These are phyloP conservation scores for Hymenopus coronatus DNA, from an alignment of 2,888 invertebrate species.

Conservation along the genomic window DNA sequence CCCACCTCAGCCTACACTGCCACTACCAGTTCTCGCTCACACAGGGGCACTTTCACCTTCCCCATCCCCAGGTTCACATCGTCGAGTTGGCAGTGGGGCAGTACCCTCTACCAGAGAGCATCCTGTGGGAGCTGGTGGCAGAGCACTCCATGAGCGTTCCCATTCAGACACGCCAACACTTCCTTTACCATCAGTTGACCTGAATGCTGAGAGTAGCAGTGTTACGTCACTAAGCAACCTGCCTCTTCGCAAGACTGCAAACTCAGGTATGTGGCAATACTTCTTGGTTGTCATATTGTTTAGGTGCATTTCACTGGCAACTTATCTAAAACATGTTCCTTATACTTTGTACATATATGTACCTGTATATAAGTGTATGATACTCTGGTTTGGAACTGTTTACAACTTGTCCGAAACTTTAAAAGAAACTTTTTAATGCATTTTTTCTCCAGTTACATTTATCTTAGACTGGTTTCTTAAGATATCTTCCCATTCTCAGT, in stretches of 20 bases:
- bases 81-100: conserved; percentile 42
- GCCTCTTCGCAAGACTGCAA: conserved; percentile 78
- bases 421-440: no score
- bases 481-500: no score
- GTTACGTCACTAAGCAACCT: conserved; percentile 90
- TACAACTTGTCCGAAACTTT: no score
- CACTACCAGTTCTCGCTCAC: conserved; percentile 57
- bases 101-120: conserved; percentile 54
- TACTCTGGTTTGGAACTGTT: no score
- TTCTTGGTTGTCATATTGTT: not conserved
- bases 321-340: no score
- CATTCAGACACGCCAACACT: conserved; percentile 87
- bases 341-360: no score
- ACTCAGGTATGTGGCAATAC: conserved; percentile 56
- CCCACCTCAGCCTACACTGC: conserved; percentile 49
- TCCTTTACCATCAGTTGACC: conserved; percentile 73
- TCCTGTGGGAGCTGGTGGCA: conserved; percentile 50
- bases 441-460: no score
- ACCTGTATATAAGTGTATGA: no score
- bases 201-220: conserved; percentile 93
- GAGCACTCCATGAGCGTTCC: conserved; percentile 80
- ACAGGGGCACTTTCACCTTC: conserved; percentile 55
- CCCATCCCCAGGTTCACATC: conserved; percentile 53
- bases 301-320: no score
- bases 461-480: no score